These are phyloP conservation scores for Druon quercuslanigerum DNA, from an alignment of 1,140 invertebrate species.

Conservation along the genomic window DNA sequence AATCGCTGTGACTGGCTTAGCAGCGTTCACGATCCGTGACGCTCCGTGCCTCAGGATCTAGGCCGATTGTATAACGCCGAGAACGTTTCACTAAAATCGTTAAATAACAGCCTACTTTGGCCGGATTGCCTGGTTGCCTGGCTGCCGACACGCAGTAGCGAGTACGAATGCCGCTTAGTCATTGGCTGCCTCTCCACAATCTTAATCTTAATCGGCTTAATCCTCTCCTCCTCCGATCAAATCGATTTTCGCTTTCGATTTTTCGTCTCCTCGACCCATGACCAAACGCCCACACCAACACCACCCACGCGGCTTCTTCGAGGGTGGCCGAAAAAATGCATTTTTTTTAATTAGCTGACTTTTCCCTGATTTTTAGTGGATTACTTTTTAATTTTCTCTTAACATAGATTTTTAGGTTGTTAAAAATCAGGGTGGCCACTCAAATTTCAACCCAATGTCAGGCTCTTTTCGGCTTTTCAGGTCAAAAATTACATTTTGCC, in stretches of 20 bases:
- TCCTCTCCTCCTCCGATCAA: constrained; percentile 1
- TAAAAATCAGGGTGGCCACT: too few relatives aligned
- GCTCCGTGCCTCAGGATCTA: constrained; percentile 74
- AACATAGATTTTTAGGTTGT: too few relatives aligned
- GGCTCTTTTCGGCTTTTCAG: too few relatives aligned
- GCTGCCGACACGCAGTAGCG: constrained; percentile 54
- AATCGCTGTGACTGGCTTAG: constrained; percentile 50
- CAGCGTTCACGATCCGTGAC: constrained; percentile 72
- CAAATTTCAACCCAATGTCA: too few relatives aligned
- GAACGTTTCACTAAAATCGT: constrained; percentile 75
- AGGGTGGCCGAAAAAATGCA: too few relatives aligned
- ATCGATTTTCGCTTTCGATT: constrained; percentile 36
- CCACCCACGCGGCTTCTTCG: too few relatives aligned
- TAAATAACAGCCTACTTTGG: constrained; percentile 73
- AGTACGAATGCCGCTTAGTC: constrained; percentile 55
- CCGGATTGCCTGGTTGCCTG: constrained; percentile 57
- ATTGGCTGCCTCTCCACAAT: constrained; percentile 45
- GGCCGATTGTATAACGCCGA: constrained; percentile 75
- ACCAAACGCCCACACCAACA: too few relatives aligned
- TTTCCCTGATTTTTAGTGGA: too few relatives aligned
- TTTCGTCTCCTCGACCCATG: constrained; percentile 39
- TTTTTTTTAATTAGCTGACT: too few relatives aligned
- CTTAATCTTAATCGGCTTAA: constrained; percentile 23
- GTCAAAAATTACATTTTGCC: too few relatives aligned
- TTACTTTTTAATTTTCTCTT: too few relatives aligned